A percentile compares a stretch with the other conserved stretches of the same genome.
Conservation (phyloP, 1,140 invertebrate genomes). For the Gryllus bimaculatus region DNA sequence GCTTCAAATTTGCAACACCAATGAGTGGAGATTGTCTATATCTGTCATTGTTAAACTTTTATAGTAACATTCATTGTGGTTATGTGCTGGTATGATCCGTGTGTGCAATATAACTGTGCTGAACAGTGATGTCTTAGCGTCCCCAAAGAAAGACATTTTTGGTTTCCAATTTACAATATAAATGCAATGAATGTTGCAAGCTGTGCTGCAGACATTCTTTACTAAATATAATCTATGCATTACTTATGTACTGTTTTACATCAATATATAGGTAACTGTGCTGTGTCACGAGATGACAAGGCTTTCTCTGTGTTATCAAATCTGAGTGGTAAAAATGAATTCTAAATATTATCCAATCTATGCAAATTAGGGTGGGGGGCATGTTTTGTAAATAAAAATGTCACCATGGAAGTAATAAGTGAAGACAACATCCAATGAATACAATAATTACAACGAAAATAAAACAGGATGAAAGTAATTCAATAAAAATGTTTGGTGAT, state of each 20-base stretch:
- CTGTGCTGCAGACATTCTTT: background rate
- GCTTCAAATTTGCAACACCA: background rate
- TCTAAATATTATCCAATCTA: background rate
- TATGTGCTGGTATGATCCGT: background rate
- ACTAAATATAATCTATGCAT: background rate
- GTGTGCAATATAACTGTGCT: background rate
- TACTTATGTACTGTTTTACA: background rate
- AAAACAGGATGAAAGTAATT: background rate
- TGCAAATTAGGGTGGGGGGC: background rate
- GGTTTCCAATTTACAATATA: background rate
- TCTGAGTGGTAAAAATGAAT: background rate
- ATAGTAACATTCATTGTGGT: background rate
- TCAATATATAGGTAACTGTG: background rate
- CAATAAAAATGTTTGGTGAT: background rate
- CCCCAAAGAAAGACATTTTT: background rate
- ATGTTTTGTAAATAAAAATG: background rate
- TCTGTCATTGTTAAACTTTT: conserved; percentile 5
- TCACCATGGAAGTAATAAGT: too few relatives aligned
- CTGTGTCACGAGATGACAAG: background rate
- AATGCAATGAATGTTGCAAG: background rate
- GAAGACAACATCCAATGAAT: background rate
- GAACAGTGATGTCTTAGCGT: background rate
- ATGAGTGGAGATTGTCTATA: background rate
- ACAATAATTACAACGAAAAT: background rate
- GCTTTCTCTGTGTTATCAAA: background rate